Evolutionary conservation across 2,113 vertebrate species (phyloP).

Genomic region (Phalacrocorax brasilianus): DNA sequence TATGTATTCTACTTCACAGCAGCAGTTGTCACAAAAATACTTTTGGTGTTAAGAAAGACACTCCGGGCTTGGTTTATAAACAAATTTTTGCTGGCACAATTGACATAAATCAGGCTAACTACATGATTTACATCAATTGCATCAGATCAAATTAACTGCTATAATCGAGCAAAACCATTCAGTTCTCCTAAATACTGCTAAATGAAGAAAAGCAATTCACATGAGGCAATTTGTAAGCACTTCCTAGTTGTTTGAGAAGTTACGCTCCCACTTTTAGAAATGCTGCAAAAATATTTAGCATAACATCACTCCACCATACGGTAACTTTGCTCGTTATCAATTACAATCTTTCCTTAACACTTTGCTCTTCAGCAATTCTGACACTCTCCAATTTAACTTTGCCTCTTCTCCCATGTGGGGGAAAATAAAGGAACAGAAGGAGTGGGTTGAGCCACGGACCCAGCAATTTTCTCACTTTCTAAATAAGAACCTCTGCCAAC

Average conservation of each 20-base stretch:
- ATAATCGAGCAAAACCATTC: constrained; percentile 29
- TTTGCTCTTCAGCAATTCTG: constrained; percentile 28
- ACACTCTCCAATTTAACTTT: constrained; percentile 1
- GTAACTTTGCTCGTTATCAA: constrained; percentile 24
- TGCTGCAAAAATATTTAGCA: constrained; percentile 24
- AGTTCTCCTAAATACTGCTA: constrained; percentile 29
- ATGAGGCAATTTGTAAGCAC: constrained; percentile 40
- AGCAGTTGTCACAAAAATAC: constrained; percentile 39
- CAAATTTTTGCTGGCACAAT: constrained; percentile 42
- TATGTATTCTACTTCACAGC: constrained; percentile 13
- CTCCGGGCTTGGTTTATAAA: constrained; percentile 37
- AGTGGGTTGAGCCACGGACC: accelerated
- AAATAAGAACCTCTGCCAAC: not conserved
- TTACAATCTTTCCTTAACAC: constrained; percentile 29
- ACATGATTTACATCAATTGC: constrained; percentile 35
- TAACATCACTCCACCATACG: constrained; percentile 27
- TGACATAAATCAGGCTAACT: constrained; percentile 55
- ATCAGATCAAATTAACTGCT: constrained; percentile 47
- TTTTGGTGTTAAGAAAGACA: constrained; percentile 40
- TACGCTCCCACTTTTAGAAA: constrained; percentile 32
- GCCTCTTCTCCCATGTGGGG: not conserved
- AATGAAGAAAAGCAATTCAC: constrained; percentile 28
- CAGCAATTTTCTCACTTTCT: not conserved
- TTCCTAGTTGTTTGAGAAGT: constrained; percentile 32
- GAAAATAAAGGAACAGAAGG: constrained; percentile 21